Percentiles rank a stretch among this genome's conserved stretches.
phyloP scores from a whole-genome alignment of 1,140 invertebrate genomes.

The Metaphire vulgaris region DNA sequence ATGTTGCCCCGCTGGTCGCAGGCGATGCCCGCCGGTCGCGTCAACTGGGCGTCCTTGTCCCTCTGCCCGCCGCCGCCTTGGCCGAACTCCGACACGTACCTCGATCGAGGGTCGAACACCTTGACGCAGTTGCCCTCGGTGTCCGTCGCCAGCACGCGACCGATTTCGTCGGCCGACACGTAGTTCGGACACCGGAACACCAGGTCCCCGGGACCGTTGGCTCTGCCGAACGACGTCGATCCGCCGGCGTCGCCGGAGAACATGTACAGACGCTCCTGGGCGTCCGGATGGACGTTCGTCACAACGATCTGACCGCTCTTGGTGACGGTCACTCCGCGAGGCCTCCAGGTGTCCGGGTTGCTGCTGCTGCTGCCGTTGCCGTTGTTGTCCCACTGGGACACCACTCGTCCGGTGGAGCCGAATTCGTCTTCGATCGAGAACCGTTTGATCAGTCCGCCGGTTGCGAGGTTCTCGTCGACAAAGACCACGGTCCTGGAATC shows the following conservation, averaged over 20 bases:
- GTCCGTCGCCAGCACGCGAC: slow-evolving; percentile 52
- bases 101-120: slow-evolving; percentile 32
- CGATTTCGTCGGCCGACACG: slow-evolving; percentile 52
- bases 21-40: slow-evolving; percentile 52
- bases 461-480: background rate
- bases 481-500: background rate
- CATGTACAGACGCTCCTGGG: background rate
- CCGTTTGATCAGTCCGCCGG: background rate
- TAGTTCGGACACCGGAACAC: slow-evolving; percentile 56
- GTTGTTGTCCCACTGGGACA: background rate
- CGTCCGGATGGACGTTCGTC: background rate
- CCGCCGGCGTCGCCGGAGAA: background rate
- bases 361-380: too few species aligned
- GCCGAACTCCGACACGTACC: slow-evolving; percentile 32
- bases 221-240: slow-evolving; percentile 37
- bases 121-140: slow-evolving; percentile 55
- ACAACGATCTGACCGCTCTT: background rate
- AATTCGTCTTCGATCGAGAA: background rate
- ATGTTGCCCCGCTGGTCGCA: slow-evolving; percentile 52
- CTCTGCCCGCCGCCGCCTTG: slow-evolving; percentile 35
- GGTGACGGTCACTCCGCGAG: background rate
- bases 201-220: slow-evolving; percentile 42
- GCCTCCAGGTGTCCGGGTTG: background rate
- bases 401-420: background rate
- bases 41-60: slow-evolving; percentile 48